Evolutionary conservation across 2,888 invertebrate species (phyloP).

Genomic region (Trissoscelio sp.): DNA sequence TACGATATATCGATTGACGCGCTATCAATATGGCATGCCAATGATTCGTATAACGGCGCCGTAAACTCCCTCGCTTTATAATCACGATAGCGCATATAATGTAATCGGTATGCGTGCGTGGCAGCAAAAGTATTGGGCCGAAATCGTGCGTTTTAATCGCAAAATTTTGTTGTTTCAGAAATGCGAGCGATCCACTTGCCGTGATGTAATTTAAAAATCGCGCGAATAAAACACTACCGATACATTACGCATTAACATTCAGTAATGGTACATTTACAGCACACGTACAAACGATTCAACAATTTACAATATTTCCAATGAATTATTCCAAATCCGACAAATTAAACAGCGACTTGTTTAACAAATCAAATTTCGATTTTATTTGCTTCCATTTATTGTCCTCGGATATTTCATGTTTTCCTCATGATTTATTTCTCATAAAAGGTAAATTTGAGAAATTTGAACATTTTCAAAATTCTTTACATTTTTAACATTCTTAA

Average conservation of each 20-base stretch:
- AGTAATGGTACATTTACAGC: conserved; percentile 3
- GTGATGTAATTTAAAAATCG: conserved; percentile 1
- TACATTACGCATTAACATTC: conserved; percentile 6
- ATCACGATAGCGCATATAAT: conserved; percentile 66
- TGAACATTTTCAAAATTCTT: too few relatives aligned
- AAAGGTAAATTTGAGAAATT: too few relatives aligned
- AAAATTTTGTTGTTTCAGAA: conserved; percentile 71
- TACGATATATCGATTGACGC: conserved; percentile 35
- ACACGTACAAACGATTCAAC: background rate
- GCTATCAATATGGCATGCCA: conserved; percentile 18
- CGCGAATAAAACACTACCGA: background rate
- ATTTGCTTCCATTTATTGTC: too few relatives aligned
- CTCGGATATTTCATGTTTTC: too few relatives aligned
- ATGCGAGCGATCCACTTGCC: background rate
- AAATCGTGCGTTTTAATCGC: conserved; percentile 30
- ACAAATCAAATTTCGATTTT: background rate
- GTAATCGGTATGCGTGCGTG: conserved; percentile 16
- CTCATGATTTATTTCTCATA: too few relatives aligned
- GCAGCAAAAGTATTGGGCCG: conserved; percentile 8
- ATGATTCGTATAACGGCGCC: conserved; percentile 31
- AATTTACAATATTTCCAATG: conserved; percentile 8
- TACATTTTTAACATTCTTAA: too few relatives aligned
- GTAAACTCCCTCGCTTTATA: conserved; percentile 57
- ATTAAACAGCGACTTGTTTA: background rate
- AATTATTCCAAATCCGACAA: background rate